Conservation (phyloP, 2,888 invertebrate species). For the Cerastoderma edule region DNA sequence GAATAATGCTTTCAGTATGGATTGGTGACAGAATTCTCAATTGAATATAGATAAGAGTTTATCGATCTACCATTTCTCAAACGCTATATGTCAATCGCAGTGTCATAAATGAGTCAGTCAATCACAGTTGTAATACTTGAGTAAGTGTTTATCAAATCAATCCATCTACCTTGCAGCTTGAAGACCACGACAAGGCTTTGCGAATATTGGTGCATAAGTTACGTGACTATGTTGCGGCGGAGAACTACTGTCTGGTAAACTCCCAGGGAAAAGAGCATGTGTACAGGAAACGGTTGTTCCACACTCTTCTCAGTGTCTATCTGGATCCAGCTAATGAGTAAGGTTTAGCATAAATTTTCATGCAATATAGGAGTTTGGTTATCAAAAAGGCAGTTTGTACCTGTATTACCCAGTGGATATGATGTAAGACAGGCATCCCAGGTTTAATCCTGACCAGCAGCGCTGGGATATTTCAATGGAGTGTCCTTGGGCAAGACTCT, state of each 20-base stretch:
- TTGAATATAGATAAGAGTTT: too few relatives aligned
- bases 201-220: slow-evolving; percentile 85
- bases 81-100: too few relatives aligned
- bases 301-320: slow-evolving; percentile 84
- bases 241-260: slow-evolving; percentile 85
- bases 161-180: slow-evolving; percentile 81
- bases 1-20: too few relatives aligned
- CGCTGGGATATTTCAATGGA: too few relatives aligned
- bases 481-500: too few relatives aligned
- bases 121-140: too few relatives aligned
- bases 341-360: slow-evolving; percentile 42
- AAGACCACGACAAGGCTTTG: slow-evolving; percentile 85
- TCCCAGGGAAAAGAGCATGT: slow-evolving; percentile 78
- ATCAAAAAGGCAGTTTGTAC: too few relatives aligned
- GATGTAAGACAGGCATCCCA: not conserved
- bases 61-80: too few relatives aligned
- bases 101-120: too few relatives aligned
- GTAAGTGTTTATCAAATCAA: not conserved
- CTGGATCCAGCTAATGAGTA: slow-evolving; percentile 83
- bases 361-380: not conserved
- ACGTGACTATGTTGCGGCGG: slow-evolving; percentile 85
- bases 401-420: too few relatives aligned
- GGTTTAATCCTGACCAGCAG: not conserved
- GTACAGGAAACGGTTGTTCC: slow-evolving; percentile 83
- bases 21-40: too few relatives aligned